Base-by-base conservation (phyloP, 2,888 invertebrate genomes). In the Archips crataeganus region DNA sequence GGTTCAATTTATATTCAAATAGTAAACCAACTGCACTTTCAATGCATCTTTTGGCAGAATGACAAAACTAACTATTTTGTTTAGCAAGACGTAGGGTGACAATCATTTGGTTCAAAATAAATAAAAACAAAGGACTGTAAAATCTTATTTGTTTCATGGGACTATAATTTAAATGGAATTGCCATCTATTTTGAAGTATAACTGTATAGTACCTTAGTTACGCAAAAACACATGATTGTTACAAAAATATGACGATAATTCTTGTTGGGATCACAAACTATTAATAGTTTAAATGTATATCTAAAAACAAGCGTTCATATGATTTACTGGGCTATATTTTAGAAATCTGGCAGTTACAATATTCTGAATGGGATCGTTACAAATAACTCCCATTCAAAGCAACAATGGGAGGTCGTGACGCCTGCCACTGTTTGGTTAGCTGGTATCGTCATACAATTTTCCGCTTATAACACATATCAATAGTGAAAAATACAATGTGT, bases 401-500 rank as follows among this genome's bases (percentile, higher is more conserved):
- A 15, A 72, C 62, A 62, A 72, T 60, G 72, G 64, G 42, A 62
- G 70, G 67, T 64, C 61, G 23, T 69, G 75, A 75, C 75, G 72
- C 64, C 45, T 65, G 23, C 39, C 59, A 13, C 11, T 75, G 66
- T 77, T 77, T 77, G 63, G 65, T 69, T 74, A 74, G 70, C 66
- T 74, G 75, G 49, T 65, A 60, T 66, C 61, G 39, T 32, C 68
- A 49, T 15, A 68, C 49, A 47, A 71, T 63, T 73, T 73, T 68
- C 68, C 68, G 73, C 32, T 47, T 63, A 54, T 63, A 34, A 51
- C 45, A 34, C 54, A 47, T 60, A 65, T 57, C 15, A 36, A 63
- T 45, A 63, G 42, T 63, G 61, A 42, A 61, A 54, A 54, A 49
- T 13, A 49, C 9, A 23, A 49, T 49, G 2, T 54, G 23, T 23